Percentiles rank a stretch among this genome's conserved stretches.
These are phyloP conservation scores for Corydoras sp. DNA, from an alignment of 2,113 vertebrate genomes.

Conservation along the genomic window DNA sequence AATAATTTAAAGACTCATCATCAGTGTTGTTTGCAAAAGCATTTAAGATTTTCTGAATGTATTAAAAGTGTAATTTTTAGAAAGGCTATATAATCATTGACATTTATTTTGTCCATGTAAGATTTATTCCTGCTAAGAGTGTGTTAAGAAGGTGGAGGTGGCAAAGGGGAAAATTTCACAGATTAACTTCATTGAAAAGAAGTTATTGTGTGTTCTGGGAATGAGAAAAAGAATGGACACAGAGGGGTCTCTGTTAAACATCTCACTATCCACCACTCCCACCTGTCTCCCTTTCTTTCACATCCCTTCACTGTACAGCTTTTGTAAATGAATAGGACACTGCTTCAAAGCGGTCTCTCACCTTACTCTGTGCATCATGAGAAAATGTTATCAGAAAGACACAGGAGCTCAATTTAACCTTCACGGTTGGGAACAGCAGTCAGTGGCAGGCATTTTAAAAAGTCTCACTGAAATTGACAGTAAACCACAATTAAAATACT, in stretches of 20 bases:
- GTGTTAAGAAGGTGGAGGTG: constrained; percentile 39
- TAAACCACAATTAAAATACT: constrained; percentile 15
- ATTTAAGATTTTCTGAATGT: too few species aligned
- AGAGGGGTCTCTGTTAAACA: background rate
- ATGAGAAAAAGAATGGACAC: constrained; percentile 33
- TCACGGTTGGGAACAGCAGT: constrained; percentile 40
- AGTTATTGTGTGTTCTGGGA: constrained; percentile 45
- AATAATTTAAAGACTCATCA: too few species aligned
- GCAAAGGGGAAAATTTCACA: constrained; percentile 50
- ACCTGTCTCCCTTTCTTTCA: constrained; percentile 15
- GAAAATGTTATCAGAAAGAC: constrained; percentile 58
- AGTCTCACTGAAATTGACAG: constrained; percentile 35
- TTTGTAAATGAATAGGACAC: constrained; percentile 52
- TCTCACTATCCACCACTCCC: background rate
- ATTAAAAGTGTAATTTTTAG: background rate
- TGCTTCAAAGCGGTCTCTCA: constrained; percentile 54
- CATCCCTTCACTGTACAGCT: constrained; percentile 43
- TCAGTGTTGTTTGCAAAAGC: too few species aligned
- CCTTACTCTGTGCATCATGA: constrained; percentile 22
- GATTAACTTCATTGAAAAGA: constrained; percentile 51
- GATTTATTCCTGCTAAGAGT: constrained; percentile 42
- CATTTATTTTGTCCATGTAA: constrained; percentile 37
- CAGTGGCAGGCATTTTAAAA: constrained; percentile 43
- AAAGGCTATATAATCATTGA: constrained; percentile 43
- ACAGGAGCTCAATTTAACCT: constrained; percentile 55